Percentiles rank a stretch among this genome's conserved stretches.
Conservation (phyloP, 2,888 invertebrate genomes). For the Xanthia togata region DNA sequence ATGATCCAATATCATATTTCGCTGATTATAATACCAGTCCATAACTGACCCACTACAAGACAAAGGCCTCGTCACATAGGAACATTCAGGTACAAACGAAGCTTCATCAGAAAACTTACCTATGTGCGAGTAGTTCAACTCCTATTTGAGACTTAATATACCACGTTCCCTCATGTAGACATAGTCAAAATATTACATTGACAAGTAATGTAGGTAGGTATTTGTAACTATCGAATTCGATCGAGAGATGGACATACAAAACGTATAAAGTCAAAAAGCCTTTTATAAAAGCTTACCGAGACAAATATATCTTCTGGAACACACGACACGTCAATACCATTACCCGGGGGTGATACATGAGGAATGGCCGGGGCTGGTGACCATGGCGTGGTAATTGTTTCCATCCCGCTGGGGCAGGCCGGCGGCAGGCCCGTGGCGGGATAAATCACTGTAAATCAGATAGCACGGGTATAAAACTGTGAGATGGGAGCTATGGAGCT, state of each 20-base stretch:
- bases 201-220: neutral
- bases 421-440: conserved; percentile 67
- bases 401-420: conserved; percentile 70
- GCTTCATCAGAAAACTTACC: too few relatives aligned
- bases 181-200: neutral
- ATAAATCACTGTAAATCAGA: conserved; percentile 83
- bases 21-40: conserved; percentile 19
- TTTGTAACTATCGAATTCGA: neutral
- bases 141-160: neutral
- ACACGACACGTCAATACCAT: conserved; percentile 30
- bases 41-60: neutral
- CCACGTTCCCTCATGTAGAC: too few relatives aligned
- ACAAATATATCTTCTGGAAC: conserved; percentile 15
- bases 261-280: neutral
- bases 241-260: neutral
- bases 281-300: neutral
- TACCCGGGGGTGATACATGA: conserved; percentile 50
- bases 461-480: conserved; percentile 80
- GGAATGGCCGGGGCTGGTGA: conserved; percentile 55
- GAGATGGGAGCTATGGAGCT: conserved; percentile 53
- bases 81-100: neutral
- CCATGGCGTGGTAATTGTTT: conserved; percentile 81
- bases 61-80: neutral
- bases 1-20: conserved; percentile 36
- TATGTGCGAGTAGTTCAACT: neutral